Conservation (phyloP, 2,888 invertebrate genomes). For the Philereme transversata region DNA sequence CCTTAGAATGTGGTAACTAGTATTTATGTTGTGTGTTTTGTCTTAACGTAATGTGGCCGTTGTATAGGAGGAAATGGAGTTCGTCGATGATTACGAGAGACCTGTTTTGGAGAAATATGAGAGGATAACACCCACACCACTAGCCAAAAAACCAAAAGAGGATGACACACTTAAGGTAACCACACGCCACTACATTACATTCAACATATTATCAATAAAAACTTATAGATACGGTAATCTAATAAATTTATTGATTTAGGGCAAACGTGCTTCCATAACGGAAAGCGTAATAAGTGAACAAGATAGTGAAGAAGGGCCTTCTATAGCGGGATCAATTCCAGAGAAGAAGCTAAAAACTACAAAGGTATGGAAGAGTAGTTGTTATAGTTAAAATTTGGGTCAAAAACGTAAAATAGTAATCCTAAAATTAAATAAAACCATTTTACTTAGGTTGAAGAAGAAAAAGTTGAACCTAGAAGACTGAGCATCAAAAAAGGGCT, state of each 20-base stretch:
- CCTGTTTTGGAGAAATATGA: constrained; percentile 90
- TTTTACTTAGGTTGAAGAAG: constrained; percentile 64
- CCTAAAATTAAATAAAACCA: constrained; percentile 15
- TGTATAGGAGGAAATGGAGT: constrained; percentile 77
- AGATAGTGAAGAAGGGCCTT: constrained; percentile 73
- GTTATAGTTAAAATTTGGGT: constrained; percentile 14
- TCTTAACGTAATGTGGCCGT: constrained; percentile 67
- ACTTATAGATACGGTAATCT: constrained; percentile 4
- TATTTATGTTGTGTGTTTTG: constrained; percentile 55
- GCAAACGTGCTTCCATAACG: constrained; percentile 72
- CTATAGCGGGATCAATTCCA: constrained; percentile 61
- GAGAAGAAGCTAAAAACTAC: constrained; percentile 70
- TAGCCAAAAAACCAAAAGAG: constrained; percentile 79
- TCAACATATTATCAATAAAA: constrained; percentile 26
- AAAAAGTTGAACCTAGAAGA: constrained; percentile 61
- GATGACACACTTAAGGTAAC: constrained; percentile 77
- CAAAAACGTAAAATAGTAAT: background rate
- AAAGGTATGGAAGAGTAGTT: constrained; percentile 58
- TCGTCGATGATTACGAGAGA: constrained; percentile 90
- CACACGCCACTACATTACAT: constrained; percentile 55
- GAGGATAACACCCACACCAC: constrained; percentile 81
- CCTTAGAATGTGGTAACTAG: constrained; percentile 38
- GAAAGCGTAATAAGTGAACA: constrained; percentile 74
- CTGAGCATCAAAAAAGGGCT: constrained; percentile 73
- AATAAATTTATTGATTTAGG: constrained; percentile 51